phyloP scores from a whole-genome alignment of 1,140 invertebrate genomes.

The Aplysia californica region DNA sequence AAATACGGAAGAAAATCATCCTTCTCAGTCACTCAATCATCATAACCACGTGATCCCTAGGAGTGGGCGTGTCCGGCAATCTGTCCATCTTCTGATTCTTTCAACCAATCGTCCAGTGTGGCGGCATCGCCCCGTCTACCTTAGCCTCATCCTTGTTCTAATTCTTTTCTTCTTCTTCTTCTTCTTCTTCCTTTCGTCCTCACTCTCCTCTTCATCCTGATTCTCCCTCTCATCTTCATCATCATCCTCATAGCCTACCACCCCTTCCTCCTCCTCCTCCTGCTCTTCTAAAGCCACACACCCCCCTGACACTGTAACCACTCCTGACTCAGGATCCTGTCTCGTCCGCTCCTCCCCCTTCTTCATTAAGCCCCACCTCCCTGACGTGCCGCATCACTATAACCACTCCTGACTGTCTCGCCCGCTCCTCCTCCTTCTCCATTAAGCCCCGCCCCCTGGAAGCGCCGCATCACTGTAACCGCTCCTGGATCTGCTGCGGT shows the following conservation, averaged over 20 bases:
- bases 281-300: neutral
- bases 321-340: neutral
- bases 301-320: neutral
- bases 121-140: too few relatives aligned
- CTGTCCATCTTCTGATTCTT: too few relatives aligned
- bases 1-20: too few relatives aligned
- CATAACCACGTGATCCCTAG: too few relatives aligned
- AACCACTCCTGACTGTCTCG: too few relatives aligned
- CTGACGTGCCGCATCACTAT: neutral
- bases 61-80: too few relatives aligned
- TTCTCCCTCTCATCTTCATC: neutral
- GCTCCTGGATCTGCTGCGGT: conserved; percentile 53
- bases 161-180: neutral
- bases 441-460: neutral
- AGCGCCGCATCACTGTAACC: conserved; percentile 40
- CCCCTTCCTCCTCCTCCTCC: neutral
- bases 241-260: too few relatives aligned
- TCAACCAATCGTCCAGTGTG: too few relatives aligned
- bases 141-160: neutral
- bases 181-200: neutral
- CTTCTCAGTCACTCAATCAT: too few relatives aligned
- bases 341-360: neutral
- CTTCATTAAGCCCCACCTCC: neutral
- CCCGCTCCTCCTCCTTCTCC: too few relatives aligned
- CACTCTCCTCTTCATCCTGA: neutral